These are phyloP conservation scores for Hetaerina americana DNA, from an alignment of 1,140 invertebrate species.

Conservation along the genomic window DNA sequence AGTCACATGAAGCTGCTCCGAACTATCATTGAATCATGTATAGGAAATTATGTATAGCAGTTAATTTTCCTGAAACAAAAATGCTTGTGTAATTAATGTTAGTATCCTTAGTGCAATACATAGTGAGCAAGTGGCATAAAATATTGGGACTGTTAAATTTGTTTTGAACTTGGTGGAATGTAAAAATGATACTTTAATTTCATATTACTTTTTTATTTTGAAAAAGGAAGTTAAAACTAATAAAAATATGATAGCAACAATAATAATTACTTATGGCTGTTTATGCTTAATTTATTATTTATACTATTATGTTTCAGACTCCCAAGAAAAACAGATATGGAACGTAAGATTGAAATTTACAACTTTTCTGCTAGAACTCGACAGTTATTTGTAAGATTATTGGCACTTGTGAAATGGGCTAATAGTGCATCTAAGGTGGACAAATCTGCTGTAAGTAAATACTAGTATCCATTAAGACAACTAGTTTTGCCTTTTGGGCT, in stretches of 20 bases:
- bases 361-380: conserved; percentile 89
- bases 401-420: conserved; percentile 96
- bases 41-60: too few relatives aligned
- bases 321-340: conserved; percentile 94
- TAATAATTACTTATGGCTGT: background rate
- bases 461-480: too few relatives aligned
- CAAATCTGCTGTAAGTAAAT: conserved; percentile 67
- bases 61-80: too few relatives aligned
- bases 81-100: too few relatives aligned
- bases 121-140: too few relatives aligned
- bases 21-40: too few relatives aligned
- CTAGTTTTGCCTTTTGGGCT: too few relatives aligned
- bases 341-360: conserved; percentile 95
- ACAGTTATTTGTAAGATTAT: conserved; percentile 83
- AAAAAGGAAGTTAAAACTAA: too few relatives aligned
- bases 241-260: background rate
- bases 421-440: conserved; percentile 94
- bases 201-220: background rate
- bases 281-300: conserved; percentile 10
- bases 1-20: too few relatives aligned
- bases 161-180: too few relatives aligned
- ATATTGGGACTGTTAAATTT: too few relatives aligned
- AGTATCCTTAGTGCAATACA: too few relatives aligned
- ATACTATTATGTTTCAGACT: conserved; percentile 47
- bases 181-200: background rate